Percentiles rank a stretch among this genome's conserved stretches.
phyloP scores from a whole-genome alignment of 2,888 invertebrate species.

The Drosophila subquinaria region DNA sequence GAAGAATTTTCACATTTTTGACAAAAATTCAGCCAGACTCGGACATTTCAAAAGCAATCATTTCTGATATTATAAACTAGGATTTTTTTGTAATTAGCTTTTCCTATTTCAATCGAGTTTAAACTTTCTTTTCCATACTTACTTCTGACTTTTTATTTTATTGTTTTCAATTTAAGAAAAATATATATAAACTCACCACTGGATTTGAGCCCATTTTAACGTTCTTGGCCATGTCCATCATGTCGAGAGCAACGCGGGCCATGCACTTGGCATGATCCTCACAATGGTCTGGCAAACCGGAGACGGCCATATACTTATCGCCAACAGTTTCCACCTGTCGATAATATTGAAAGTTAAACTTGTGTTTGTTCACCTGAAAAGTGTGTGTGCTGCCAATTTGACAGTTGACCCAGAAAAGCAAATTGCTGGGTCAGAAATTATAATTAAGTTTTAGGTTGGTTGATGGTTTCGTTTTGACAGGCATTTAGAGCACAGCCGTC shows the following conservation, averaged over 20 bases:
- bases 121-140: too few relatives aligned
- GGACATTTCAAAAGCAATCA: too few relatives aligned
- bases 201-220: conserved; percentile 94
- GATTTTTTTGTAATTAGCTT: too few relatives aligned
- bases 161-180: too few relatives aligned
- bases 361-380: neutral
- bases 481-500: conserved; percentile 18
- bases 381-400: conserved; percentile 31
- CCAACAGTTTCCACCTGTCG: conserved; percentile 97
- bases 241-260: conserved; percentile 94
- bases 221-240: conserved; percentile 97
- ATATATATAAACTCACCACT: conserved; percentile 88
- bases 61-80: too few relatives aligned
- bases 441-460: conserved; percentile 63
- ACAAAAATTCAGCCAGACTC: too few relatives aligned
- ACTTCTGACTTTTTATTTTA: too few relatives aligned
- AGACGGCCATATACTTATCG: conserved; percentile 99
- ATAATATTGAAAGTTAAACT: conserved; percentile 11
- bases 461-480: conserved; percentile 44
- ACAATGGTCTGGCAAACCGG: conserved; percentile 96
- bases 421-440: conserved; percentile 38
- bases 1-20: too few relatives aligned
- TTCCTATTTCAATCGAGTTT: too few relatives aligned
- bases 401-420: conserved; percentile 58
- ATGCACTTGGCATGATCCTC: conserved; percentile 96